Evolutionary conservation across 2,113 vertebrate genomes (phyloP).

Genomic region (Ivindomyrus marchei): DNA sequence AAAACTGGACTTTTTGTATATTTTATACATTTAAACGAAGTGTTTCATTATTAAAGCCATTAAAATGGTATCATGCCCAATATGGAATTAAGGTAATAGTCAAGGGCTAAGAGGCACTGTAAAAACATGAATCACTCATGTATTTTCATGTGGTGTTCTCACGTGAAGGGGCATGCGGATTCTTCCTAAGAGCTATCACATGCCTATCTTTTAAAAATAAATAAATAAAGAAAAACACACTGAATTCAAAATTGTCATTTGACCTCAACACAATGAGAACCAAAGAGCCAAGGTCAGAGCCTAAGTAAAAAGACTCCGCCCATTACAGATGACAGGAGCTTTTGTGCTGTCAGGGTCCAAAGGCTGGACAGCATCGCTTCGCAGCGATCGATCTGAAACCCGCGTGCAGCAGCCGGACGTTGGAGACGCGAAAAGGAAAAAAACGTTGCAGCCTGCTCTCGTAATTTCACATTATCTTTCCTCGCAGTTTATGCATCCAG

Average conservation of each 20-base stretch:
- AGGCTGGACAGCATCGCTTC: not conserved
- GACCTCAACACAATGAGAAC: constrained; percentile 2
- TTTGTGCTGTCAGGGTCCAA: not conserved
- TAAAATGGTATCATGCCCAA: constrained; percentile 69
- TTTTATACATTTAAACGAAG: constrained; percentile 52
- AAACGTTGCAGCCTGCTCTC: constrained; percentile 27
- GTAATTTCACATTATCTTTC: constrained; percentile 48
- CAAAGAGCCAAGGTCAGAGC: not conserved
- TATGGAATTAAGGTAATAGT: constrained; percentile 57
- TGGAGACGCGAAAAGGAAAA: constrained; percentile 15
- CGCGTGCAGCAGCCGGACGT: not conserved
- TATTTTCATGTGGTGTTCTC: constrained; percentile 55
- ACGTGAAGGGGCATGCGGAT: constrained; percentile 24
- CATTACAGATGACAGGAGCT: not conserved
- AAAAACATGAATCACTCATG: constrained; percentile 27
- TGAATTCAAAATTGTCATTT: not conserved
- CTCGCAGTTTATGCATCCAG: constrained; percentile 66
- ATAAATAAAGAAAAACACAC: not conserved
- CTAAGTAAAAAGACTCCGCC: not conserved
- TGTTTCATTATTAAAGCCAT: constrained; percentile 69
- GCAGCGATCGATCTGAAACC: not conserved
- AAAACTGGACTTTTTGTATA: not conserved
- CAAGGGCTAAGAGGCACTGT: constrained; percentile 58
- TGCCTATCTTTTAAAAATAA: constrained; percentile 3
- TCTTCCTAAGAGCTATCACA: not conserved